A percentile compares a stretch with the other conserved stretches of the same genome.
phyloP scores from a whole-genome alignment of 2,797 vertebrate species.

The Sciaenops ocellatus region DNA sequence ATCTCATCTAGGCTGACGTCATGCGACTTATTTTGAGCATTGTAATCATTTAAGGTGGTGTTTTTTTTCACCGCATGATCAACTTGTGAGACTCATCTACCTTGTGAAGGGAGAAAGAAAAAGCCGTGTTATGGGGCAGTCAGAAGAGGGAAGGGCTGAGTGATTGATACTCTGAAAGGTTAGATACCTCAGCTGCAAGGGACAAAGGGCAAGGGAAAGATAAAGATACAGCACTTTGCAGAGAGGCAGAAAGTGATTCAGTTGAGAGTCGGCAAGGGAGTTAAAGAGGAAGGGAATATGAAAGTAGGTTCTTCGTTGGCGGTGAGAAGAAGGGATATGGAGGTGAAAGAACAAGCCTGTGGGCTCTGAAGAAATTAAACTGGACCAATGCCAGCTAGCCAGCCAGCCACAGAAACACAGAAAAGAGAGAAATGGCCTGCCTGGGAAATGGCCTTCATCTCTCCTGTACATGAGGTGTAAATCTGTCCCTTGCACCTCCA shows the following conservation, averaged over 20 bases:
- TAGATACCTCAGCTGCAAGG: conserved; percentile 43
- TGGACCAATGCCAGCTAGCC: conserved; percentile 81
- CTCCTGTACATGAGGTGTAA: conserved; percentile 66
- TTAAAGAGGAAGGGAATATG: conserved; percentile 36
- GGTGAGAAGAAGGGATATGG: conserved; percentile 32
- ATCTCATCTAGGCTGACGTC: background rate
- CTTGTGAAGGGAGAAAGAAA: background rate
- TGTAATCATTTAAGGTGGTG: background rate
- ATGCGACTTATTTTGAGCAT: background rate
- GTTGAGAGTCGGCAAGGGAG: conserved; percentile 45
- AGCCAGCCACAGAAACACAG: conserved; percentile 51
- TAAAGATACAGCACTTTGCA: conserved; percentile 56
- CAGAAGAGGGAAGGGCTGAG: background rate
- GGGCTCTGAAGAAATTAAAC: conserved; percentile 82
- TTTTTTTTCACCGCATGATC: background rate
- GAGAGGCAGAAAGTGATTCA: conserved; percentile 42
- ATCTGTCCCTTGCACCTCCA: conserved; percentile 70
- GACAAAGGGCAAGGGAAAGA: conserved; percentile 54
- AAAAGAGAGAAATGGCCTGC: conserved; percentile 65
- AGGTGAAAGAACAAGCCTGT: conserved; percentile 66
- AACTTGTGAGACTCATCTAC: background rate
- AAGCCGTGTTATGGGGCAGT: background rate
- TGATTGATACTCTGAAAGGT: conserved; percentile 35
- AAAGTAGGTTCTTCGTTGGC: conserved; percentile 46
- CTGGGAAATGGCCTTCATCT: conserved; percentile 72